Evolutionary conservation across 2,113 vertebrate genomes (phyloP), one percentile per base, ranked within the genome.

Genomic region (Nesoenas mayeri): DNA sequence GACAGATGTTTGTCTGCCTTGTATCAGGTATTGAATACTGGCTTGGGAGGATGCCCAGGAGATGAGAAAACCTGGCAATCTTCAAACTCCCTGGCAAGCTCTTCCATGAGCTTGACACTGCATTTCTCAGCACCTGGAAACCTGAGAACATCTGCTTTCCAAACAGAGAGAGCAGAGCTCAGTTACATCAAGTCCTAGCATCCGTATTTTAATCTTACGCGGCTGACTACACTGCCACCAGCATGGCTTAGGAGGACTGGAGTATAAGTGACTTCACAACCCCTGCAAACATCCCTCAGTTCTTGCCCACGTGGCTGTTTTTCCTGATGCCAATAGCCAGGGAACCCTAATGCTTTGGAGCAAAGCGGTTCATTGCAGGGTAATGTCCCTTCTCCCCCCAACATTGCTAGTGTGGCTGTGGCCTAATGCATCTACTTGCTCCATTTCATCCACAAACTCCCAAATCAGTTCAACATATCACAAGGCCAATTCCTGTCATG

Each of bases 81-180:
- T 93, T 95, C 91, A 89, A 61, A 79, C 24, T 86, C 88, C 92
- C 79, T 96, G 93, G 91, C 90, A 94, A 90, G 71, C 71, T 89
- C 60, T 79, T 84, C 83, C 77, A 28, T 16, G 72, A 92, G 65
- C 44, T 92, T 91, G 80, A 94, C 65, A 75, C 13, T 38, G 73
- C 90, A 93, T 91, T 92, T 95, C 85, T 94, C 80, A 95, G 58
- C 92, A 97, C 95, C 92, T 97, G 93, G 88, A 89, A 95, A 81
- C 88, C 60, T 66, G 61, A 91, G 92, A 93, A 92, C 96, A 95
- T 88, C 95, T 96, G 92, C 93, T 89, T 97, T 94, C 69, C 57
- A 81, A 65, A 61, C 3, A 0, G 53, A 79, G 38, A 88, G 38
- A 88, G 40, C 72, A 92, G 15, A 75, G 88, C 31, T 94, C 89